Base-by-base conservation (phyloP, 2,113 vertebrate genomes). In the Phalacrocorax aristotelis region DNA sequence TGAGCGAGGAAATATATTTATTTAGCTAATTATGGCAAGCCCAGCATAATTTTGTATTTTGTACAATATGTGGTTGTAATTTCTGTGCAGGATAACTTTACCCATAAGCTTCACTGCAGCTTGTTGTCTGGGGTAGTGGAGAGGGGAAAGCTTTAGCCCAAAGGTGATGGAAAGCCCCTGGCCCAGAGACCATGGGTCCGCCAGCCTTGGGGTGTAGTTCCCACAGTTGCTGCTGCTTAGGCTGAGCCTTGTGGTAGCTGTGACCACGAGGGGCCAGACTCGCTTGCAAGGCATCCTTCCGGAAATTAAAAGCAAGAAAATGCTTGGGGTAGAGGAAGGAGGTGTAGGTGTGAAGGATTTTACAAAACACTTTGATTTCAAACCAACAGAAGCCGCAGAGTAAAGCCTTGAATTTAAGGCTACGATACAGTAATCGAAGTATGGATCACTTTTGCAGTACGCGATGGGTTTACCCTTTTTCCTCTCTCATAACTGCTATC, bases 241-340 rank as follows among this genome's bases (percentile, higher is more conserved):
- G 48, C 42, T 68, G 61, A 71, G 74, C 19, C 25, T 44, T 65
- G 5, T 13, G 22, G 30, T 16, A 18, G 65, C 65, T 58, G 38
- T 54, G 46, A 16, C 46, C 34, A 2, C 0, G 0, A 1, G 4
- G 49, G 15, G n/a, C n/a, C 54, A 42, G 32, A 2, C 15, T 82
- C 64, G 49, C 64, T 40, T 5, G 23, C 14, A 21, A 2, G 32
- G 21, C 21, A 15, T 84, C 68, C 58, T 75, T 42, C 8, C 77
- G 42, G 69, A 32, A 52, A 6, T 52, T 12, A 65, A 57, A 72
- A 52, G 6, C 12, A 38, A 23, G 3, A 49, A n/a, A 13, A 7
- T n/a, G 36, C 40, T 86, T 27, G 20, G 13, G 6, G 9, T 18
- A 38, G 52, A 60, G 38, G 17, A 68, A 58, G 16, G 38, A 72